Conservation (phyloP, 2,888 invertebrate genomes). For the Drosophila paramelanica region DNA sequence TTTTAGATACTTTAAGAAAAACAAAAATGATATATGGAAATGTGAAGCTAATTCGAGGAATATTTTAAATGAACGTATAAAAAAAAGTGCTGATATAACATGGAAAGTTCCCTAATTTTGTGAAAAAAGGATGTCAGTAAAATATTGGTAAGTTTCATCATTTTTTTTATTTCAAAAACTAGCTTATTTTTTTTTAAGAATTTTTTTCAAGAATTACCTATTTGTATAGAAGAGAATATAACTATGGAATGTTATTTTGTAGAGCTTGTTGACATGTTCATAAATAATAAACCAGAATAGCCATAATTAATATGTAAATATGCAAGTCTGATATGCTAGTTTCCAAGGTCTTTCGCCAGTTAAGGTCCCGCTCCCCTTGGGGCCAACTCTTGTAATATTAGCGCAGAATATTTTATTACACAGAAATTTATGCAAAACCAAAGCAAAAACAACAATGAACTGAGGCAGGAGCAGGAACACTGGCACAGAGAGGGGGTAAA, state of each 20-base stretch:
- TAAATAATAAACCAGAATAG: background rate
- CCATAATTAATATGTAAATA: background rate
- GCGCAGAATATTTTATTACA: slow-evolving; percentile 77
- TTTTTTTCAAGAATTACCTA: background rate
- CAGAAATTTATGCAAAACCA: slow-evolving; percentile 72
- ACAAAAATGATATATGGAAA: too few relatives aligned
- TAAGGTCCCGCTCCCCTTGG: background rate
- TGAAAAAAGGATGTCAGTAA: too few relatives aligned
- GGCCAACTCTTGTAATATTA: slow-evolving; percentile 62
- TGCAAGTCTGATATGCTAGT: background rate
- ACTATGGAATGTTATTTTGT: background rate
- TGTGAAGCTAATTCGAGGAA: background rate
- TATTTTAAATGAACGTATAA: background rate
- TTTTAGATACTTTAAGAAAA: background rate
- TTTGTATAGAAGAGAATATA: background rate
- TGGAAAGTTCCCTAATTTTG: background rate
- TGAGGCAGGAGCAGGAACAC: slow-evolving; percentile 29
- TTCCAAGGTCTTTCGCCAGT: background rate
- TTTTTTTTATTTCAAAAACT: too few relatives aligned
- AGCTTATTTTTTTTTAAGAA: too few relatives aligned
- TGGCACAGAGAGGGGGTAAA: slow-evolving; percentile 1
- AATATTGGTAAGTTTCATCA: background rate
- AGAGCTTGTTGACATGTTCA: background rate
- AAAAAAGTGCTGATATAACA: background rate
- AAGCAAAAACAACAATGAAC: slow-evolving; percentile 50